Percentiles rank a stretch among this genome's conserved stretches.
phyloP scores from a whole-genome alignment of 30 jellyfish, hydroid and myxozoan species.

The Sanderia malayensis region DNA sequence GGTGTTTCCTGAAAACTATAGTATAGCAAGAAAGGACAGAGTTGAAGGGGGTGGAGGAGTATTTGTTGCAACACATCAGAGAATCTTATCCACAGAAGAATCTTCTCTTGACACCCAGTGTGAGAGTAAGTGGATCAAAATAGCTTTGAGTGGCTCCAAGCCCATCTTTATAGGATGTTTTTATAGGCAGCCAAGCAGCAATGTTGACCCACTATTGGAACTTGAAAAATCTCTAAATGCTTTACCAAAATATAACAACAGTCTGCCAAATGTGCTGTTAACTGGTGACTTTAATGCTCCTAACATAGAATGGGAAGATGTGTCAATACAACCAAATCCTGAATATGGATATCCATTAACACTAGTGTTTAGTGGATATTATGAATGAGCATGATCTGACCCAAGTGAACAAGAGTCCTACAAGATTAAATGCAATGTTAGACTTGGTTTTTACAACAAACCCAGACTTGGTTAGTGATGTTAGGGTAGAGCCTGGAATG shows the following conservation, averaged over 20 bases:
- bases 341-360: slow-evolving; percentile 39
- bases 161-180: background rate
- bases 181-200: slow-evolving; percentile 7
- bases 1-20: background rate
- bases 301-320: slow-evolving; percentile 12
- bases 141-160: background rate
- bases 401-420: slow-evolving; percentile 11
- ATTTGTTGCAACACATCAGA: background rate
- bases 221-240: slow-evolving; percentile 22
- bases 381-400: slow-evolving; percentile 26
- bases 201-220: background rate
- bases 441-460: slow-evolving; percentile 28
- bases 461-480: slow-evolving; percentile 17
- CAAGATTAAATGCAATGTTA: slow-evolving; percentile 13
- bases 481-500: slow-evolving; percentile 22
- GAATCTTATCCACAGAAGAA: background rate
- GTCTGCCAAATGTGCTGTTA: slow-evolving; percentile 22
- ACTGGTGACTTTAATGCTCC: slow-evolving; percentile 44
- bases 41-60: slow-evolving; percentile 3
- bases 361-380: slow-evolving; percentile 8
- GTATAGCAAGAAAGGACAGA: slow-evolving; percentile 2
- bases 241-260: slow-evolving; percentile 15
- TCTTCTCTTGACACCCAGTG: background rate
- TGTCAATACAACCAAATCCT: slow-evolving; percentile 22
- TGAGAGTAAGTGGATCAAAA: background rate